phyloP scores from a whole-genome alignment of 2,888 invertebrate species.

The Mimas tiliae region DNA sequence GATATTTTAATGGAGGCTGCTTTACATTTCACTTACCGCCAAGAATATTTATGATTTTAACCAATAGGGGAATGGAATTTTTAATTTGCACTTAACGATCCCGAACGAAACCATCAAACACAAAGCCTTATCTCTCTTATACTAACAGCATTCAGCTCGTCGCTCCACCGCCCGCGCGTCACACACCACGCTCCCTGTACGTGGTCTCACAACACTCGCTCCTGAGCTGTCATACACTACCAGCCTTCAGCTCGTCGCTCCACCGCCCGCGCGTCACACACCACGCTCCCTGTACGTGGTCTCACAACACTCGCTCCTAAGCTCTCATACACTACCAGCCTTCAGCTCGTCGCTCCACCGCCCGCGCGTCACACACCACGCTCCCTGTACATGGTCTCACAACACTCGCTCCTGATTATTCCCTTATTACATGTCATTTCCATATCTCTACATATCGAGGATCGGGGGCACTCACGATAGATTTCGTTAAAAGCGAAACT shows the following conservation, averaged over 20 bases:
- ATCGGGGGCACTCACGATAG: conserved; percentile 6
- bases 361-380: conserved; percentile 6
- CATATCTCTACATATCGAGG: conserved; percentile 12
- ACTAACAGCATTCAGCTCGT: conserved; percentile 1
- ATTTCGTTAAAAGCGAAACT: conserved; percentile 48
- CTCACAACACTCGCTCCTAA: too few species aligned
- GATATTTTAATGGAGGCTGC: conserved; percentile 41
- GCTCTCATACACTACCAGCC: too few species aligned
- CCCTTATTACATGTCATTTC: conserved; percentile 24
- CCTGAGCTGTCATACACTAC: neutral
- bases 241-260: too few species aligned
- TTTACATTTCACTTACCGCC: conserved; percentile 26
- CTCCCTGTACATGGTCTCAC: conserved; percentile 13
- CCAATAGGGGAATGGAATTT: conserved; percentile 18
- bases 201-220: neutral
- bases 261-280: too few species aligned
- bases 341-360: too few species aligned
- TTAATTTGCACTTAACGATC: conserved; percentile 13
- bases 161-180: conserved; percentile 18
- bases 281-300: too few species aligned
- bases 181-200: conserved; percentile 8
- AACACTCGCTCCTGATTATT: conserved; percentile 3
- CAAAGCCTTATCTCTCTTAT: neutral
- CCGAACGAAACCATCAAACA: neutral
- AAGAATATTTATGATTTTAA: conserved; percentile 25